Evolutionary conservation across 2,888 invertebrate genomes (phyloP).

Genomic region (Xestia c-nigrum): DNA sequence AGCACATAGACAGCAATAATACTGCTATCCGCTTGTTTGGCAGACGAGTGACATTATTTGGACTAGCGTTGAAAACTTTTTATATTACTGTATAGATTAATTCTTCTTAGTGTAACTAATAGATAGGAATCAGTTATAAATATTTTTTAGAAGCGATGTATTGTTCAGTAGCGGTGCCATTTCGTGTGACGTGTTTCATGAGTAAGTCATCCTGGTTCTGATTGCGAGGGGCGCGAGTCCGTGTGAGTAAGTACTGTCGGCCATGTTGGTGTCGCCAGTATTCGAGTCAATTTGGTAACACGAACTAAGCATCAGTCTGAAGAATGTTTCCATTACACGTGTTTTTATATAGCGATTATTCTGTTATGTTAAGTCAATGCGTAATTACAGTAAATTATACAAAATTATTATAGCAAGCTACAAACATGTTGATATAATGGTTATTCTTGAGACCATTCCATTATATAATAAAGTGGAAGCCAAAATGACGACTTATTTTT

Average conservation of each 20-base stretch:
- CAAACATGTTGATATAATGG: conserved; percentile 80
- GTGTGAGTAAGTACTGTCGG: conserved; percentile 18
- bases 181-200: conserved; percentile 78
- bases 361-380: conserved; percentile 66
- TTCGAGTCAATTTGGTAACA: conserved; percentile 65
- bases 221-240: conserved; percentile 37
- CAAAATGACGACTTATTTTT: conserved; percentile 90
- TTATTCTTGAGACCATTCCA: conserved; percentile 89
- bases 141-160: conserved; percentile 79
- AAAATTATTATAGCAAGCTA: conserved; percentile 75
- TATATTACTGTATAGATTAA: conserved; percentile 81
- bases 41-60: conserved; percentile 79
- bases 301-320: conserved; percentile 66
- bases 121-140: conserved; percentile 82
- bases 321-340: conserved; percentile 65
- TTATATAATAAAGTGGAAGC: conserved; percentile 88
- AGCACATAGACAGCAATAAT: conserved; percentile 79
- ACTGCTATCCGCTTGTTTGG: conserved; percentile 75
- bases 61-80: conserved; percentile 78
- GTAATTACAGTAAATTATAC: conserved; percentile 74
- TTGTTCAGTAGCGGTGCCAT: conserved; percentile 86
- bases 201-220: conserved; percentile 58
- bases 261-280: conserved; percentile 23
- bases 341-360: conserved; percentile 68
- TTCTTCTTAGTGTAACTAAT: conserved; percentile 81